Evolutionary conservation across 2,113 vertebrate species (phyloP).

Genomic region (Donacobius atricapilla): DNA sequence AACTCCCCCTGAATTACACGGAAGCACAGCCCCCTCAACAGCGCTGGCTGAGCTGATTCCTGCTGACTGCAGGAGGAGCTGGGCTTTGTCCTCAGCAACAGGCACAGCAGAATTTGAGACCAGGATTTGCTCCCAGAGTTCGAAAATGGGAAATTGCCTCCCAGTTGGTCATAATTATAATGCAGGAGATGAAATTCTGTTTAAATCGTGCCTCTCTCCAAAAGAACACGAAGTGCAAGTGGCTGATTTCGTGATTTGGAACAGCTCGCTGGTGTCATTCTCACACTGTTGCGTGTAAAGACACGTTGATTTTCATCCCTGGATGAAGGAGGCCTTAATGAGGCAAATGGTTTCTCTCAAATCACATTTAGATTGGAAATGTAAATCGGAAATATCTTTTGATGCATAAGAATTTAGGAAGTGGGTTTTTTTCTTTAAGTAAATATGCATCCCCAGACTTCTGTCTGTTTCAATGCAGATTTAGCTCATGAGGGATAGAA

Average conservation of each 20-base stretch:
- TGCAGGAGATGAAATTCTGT: neutral
- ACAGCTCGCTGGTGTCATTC: neutral
- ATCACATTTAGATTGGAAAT: neutral
- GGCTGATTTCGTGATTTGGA: neutral
- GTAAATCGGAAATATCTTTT: neutral
- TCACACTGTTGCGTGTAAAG: neutral
- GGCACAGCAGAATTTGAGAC: neutral
- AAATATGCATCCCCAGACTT: neutral
- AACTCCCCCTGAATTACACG: neutral
- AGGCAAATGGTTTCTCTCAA: neutral
- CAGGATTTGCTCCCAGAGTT: neutral
- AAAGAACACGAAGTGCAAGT: neutral
- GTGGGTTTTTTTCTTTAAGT: neutral
- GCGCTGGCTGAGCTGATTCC: neutral
- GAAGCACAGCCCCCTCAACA: neutral
- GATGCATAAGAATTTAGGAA: neutral
- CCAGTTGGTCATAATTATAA: neutral
- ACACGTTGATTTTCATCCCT: neutral
- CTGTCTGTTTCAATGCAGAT: neutral
- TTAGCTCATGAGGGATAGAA: neutral
- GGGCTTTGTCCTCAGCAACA: neutral
- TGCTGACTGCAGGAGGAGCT: neutral
- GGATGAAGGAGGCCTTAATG: neutral
- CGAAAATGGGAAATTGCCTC: neutral
- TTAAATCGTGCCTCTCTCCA: neutral